Evolutionary conservation across 2,113 vertebrate species (phyloP).

Genomic region (Oophaga pumilio): DNA sequence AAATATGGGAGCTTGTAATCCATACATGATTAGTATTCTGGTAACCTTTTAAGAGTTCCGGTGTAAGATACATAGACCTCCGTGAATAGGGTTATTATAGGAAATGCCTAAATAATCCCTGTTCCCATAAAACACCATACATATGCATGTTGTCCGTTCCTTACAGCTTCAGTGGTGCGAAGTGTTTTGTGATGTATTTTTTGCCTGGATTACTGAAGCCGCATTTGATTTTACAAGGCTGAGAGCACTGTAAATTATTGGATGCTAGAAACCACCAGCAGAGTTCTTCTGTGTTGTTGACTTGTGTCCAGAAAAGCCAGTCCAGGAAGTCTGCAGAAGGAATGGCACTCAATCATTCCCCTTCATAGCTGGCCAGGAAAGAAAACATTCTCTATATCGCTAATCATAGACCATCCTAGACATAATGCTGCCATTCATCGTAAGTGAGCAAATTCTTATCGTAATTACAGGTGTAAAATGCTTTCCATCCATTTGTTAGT

Average conservation of each 20-base stretch:
- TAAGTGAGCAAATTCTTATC: constrained; percentile 21
- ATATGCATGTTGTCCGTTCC: constrained; percentile 4
- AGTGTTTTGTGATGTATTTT: constrained; percentile 43
- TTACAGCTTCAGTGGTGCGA: neutral
- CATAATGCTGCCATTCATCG: constrained; percentile 36
- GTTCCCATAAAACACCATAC: constrained; percentile 23
- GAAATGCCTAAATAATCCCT: constrained; percentile 27
- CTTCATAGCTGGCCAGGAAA: constrained; percentile 34
- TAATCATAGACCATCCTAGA: constrained; percentile 20
- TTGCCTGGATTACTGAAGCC: constrained; percentile 31
- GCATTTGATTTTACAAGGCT: constrained; percentile 35
- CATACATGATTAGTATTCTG: neutral
- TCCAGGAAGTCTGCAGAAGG: constrained; percentile 25
- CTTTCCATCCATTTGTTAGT: neutral
- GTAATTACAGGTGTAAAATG: constrained; percentile 27
- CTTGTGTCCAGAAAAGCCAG: constrained; percentile 28
- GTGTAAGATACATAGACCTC: constrained; percentile 11
- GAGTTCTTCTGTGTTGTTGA: constrained; percentile 25
- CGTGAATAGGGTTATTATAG: constrained; percentile 35
- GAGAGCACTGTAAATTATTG: constrained; percentile 25
- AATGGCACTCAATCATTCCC: constrained; percentile 40
- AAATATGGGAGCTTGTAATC: constrained; percentile 5
- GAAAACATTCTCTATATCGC: constrained; percentile 25
- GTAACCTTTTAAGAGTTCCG: neutral
- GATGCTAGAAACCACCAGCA: constrained; percentile 34